These are phyloP conservation scores for Rhopilema esculentum DNA, from an alignment of 30 jellyfish, hydroid and myxozoan genomes.

Conservation along the genomic window DNA sequence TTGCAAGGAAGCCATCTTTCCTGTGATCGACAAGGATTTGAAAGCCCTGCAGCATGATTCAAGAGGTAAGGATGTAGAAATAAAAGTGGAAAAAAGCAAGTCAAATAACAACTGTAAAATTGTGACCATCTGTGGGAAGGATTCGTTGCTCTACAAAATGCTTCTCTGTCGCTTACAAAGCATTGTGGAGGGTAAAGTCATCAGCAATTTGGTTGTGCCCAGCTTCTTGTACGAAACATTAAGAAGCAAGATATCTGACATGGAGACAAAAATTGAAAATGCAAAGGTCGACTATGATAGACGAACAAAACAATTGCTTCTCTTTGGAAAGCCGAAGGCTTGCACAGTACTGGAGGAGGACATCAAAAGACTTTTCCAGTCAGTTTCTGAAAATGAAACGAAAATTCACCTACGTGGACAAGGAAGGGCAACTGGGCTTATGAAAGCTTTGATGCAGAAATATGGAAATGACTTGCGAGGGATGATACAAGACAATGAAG, in stretches of 20 bases:
- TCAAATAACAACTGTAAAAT: background rate
- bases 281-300: conserved; percentile 39
- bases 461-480: conserved; percentile 31
- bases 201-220: conserved; percentile 9
- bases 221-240: background rate
- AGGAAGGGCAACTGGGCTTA: conserved; percentile 31
- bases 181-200: background rate
- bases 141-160: conserved; percentile 18
- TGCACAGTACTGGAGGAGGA: conserved; percentile 2
- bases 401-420: conserved; percentile 8
- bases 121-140: conserved; percentile 5
- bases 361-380: background rate
- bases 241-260: background rate
- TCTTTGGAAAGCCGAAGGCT: conserved; percentile 30
- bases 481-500: conserved; percentile 7
- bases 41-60: too few species aligned
- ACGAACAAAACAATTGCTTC: background rate
- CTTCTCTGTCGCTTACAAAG: conserved; percentile 15
- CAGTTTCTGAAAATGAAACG: background rate
- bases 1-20: background rate
- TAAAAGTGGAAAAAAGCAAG: background rate
- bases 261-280: background rate
- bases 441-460: conserved; percentile 20
- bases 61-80: conserved; percentile 5
- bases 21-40: background rate